These are phyloP conservation scores for Limnothrissa miodon DNA, from an alignment of 2,113 vertebrate species.

Conservation along the genomic window DNA sequence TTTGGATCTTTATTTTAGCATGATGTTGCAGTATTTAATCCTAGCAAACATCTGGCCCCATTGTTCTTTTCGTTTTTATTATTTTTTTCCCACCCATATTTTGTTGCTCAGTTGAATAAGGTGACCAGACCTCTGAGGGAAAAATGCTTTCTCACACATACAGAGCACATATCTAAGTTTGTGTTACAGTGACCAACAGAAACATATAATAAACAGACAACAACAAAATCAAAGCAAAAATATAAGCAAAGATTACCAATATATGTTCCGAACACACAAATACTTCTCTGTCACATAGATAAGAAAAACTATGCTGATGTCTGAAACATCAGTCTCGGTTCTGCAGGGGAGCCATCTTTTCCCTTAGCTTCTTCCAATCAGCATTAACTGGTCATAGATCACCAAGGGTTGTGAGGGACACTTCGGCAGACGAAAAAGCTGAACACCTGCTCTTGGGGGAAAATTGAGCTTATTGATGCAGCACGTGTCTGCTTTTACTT, in stretches of 20 bases:
- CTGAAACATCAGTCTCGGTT: not conserved
- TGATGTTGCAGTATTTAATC: not conserved
- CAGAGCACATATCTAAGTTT: no score
- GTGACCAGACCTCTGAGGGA: no score
- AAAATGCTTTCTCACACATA: no score
- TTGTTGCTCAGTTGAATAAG: not conserved
- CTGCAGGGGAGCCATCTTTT: not conserved
- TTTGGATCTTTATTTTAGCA: not conserved
- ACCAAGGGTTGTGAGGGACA: not conserved
- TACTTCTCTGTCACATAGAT: not conserved
- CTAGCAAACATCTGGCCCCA: not conserved
- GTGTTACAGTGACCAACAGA: no score
- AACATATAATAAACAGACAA: no score
- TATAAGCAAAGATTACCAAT: no score
- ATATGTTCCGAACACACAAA: no score
- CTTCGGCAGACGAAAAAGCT: not conserved
- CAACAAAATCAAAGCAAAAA: no score
- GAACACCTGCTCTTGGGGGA: not conserved
- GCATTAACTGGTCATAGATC: not conserved
- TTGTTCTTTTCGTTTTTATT: not conserved
- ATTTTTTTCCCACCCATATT: not conserved
- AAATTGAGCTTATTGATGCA: constrained; percentile 15
- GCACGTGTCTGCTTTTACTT: constrained; percentile 16
- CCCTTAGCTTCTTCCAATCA: not conserved
- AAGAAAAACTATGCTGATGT: not conserved